Percentiles rank a stretch among this genome's conserved stretches.
Evolutionary conservation across 1,140 invertebrate genomes (phyloP).

Genomic region (Pissodes strobi): DNA sequence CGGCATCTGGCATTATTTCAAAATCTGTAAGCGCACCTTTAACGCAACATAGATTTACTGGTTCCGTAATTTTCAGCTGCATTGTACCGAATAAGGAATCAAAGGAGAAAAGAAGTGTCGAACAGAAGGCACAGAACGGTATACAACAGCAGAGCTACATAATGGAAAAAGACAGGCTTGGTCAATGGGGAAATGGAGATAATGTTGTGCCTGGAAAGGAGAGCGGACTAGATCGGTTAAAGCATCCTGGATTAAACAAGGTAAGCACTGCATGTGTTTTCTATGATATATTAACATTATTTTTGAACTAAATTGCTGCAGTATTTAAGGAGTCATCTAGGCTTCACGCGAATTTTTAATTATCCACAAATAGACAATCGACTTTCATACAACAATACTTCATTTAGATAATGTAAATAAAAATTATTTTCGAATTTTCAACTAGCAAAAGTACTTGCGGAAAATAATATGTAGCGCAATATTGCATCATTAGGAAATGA

Average conservation of each 20-base stretch:
- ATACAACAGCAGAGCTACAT: background rate
- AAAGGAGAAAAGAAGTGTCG: slow-evolving; percentile 13
- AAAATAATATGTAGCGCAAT: too few relatives aligned
- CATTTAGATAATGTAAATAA: too few relatives aligned
- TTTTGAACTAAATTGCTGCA: too few relatives aligned
- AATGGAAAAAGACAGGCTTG: slow-evolving; percentile 67
- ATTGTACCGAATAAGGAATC: slow-evolving; percentile 18
- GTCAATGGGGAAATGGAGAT: slow-evolving; percentile 67
- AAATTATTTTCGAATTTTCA: too few relatives aligned
- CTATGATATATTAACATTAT: too few relatives aligned
- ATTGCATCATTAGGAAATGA: too few relatives aligned
- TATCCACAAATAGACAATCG: too few relatives aligned
- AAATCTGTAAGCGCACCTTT: slow-evolving; percentile 1
- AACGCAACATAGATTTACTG: background rate
- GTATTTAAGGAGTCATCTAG: too few relatives aligned
- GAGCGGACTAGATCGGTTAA: slow-evolving; percentile 77
- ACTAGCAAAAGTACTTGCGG: too few relatives aligned
- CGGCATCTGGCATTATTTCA: slow-evolving; percentile 13
- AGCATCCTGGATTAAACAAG: slow-evolving; percentile 82
- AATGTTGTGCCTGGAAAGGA: slow-evolving; percentile 66
- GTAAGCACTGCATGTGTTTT: too few relatives aligned
- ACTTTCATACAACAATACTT: too few relatives aligned
- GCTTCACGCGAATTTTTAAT: too few relatives aligned
- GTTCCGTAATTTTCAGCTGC: slow-evolving; percentile 16
- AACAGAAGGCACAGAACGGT: background rate